These are phyloP conservation scores for Drosophila testacea DNA, from an alignment of 2,888 invertebrate genomes.

Conservation along the genomic window DNA sequence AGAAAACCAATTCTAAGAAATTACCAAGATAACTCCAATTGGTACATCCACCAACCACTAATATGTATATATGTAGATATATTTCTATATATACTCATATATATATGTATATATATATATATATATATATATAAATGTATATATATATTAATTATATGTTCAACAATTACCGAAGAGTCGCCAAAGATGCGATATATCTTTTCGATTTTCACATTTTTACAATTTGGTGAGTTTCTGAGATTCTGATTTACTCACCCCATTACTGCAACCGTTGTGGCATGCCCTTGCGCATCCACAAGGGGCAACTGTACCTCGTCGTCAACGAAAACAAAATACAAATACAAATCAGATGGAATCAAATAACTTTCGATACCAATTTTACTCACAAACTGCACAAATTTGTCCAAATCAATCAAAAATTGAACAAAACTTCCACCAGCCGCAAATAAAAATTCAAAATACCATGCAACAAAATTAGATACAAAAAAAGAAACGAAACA, in stretches of 20 bases:
- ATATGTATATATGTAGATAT: slow-evolving; percentile 1
- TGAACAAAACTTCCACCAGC: slow-evolving; percentile 17
- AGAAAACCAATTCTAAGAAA: slow-evolving; percentile 17
- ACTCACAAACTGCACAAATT: slow-evolving; percentile 42
- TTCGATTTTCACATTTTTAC: slow-evolving; percentile 8
- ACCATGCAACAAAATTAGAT: slow-evolving; percentile 25
- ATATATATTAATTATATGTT: slow-evolving; percentile 6
- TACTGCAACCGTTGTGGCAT: slow-evolving; percentile 33
- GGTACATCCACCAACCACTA: slow-evolving; percentile 15
- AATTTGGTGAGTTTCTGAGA: slow-evolving; percentile 29
- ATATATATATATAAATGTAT: background rate
- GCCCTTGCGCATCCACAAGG: slow-evolving; percentile 19
- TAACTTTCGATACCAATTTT: slow-evolving; percentile 9
- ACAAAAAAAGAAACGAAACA: slow-evolving; percentile 22
- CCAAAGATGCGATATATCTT: slow-evolving; percentile 17
- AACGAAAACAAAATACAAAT: slow-evolving; percentile 3
- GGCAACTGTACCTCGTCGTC: slow-evolving; percentile 14
- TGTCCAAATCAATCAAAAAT: slow-evolving; percentile 8
- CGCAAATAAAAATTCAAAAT: slow-evolving; percentile 19
- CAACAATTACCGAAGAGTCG: slow-evolving; percentile 9
- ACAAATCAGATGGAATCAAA: slow-evolving; percentile 9
- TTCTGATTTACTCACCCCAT: slow-evolving; percentile 24
- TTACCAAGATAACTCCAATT: slow-evolving; percentile 19
- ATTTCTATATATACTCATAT: slow-evolving; percentile 4
- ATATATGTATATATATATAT: background rate